Percentiles rank a stretch among this genome's conserved stretches.
Evolutionary conservation across 2,797 vertebrate species (phyloP).

Genomic region (Mormyrops attenuatus): DNA sequence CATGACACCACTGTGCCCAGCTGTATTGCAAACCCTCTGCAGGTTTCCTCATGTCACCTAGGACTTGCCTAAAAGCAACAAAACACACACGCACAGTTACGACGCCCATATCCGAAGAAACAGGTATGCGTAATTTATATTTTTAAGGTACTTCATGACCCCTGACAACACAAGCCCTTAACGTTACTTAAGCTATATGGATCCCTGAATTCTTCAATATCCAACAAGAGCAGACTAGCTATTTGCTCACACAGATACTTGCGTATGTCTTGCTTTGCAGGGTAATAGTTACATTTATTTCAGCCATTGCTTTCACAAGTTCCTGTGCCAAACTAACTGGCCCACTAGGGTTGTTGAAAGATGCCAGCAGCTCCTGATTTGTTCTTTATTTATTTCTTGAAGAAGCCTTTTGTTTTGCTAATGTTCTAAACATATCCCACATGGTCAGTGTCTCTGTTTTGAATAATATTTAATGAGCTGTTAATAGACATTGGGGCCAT

Average conservation of each 20-base stretch:
- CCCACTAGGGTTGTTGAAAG: neutral
- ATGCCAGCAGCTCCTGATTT: neutral
- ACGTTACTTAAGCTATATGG: neutral
- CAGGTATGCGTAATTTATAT: slow-evolving; percentile 27
- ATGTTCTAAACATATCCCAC: neutral
- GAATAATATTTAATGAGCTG: neutral
- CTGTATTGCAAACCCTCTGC: slow-evolving; percentile 28
- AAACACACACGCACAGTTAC: slow-evolving; percentile 38
- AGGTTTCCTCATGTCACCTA: slow-evolving; percentile 18
- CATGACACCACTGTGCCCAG: slow-evolving; percentile 45
- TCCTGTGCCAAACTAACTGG: neutral
- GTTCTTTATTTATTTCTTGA: neutral
- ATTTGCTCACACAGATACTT: neutral
- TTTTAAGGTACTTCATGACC: slow-evolving; percentile 24
- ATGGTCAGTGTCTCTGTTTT: neutral
- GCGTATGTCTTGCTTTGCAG: neutral
- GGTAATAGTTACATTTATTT: slow-evolving; percentile 12
- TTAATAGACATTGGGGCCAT: neutral
- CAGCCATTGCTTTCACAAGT: slow-evolving; percentile 10
- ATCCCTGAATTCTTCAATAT: slow-evolving; percentile 11
- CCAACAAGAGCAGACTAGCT: neutral
- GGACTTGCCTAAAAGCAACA: slow-evolving; percentile 11
- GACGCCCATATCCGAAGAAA: slow-evolving; percentile 27
- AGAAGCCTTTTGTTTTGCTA: slow-evolving; percentile 1
- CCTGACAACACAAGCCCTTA: neutral